These are phyloP conservation scores for Denticeps clupeoides DNA, from an alignment of 2,797 vertebrate genomes.

Conservation along the genomic window DNA sequence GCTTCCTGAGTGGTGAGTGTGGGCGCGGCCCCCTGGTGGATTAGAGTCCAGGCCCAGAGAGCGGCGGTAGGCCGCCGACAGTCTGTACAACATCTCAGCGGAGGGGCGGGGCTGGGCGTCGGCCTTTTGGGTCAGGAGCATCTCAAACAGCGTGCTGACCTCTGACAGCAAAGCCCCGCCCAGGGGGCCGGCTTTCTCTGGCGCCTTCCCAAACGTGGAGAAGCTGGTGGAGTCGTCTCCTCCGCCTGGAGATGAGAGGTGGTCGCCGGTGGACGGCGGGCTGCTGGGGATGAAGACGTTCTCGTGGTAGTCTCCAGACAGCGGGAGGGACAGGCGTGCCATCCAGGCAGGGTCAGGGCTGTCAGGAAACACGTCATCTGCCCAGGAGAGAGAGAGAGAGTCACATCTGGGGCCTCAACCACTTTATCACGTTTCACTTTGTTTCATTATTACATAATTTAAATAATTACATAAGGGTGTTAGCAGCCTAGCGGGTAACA, in stretches of 20 bases:
- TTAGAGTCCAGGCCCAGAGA: slow-evolving; percentile 61
- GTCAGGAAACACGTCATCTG: slow-evolving; percentile 55
- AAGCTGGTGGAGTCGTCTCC: slow-evolving; percentile 68
- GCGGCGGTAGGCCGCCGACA: slow-evolving; percentile 67
- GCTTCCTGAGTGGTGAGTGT: slow-evolving; percentile 11
- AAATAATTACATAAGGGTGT: too few species aligned
- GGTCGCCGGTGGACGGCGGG: slow-evolving; percentile 36
- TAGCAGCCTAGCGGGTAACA: too few species aligned
- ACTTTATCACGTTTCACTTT: too few species aligned
- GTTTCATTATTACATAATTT: too few species aligned
- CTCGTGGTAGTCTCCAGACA: slow-evolving; percentile 75
- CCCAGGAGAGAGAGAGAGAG: slow-evolving; percentile 6
- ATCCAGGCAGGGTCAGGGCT: slow-evolving; percentile 70
- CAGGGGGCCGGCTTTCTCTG: slow-evolving; percentile 52
- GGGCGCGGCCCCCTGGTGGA: slow-evolving; percentile 11
- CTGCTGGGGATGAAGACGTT: slow-evolving; percentile 71
- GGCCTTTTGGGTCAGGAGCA: slow-evolving; percentile 78
- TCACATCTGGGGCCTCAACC: too few species aligned
- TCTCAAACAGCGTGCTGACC: slow-evolving; percentile 86
- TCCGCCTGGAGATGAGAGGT: slow-evolving; percentile 25
- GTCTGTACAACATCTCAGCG: slow-evolving; percentile 70
- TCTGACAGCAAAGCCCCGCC: slow-evolving; percentile 78
- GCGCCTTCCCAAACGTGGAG: slow-evolving; percentile 82
- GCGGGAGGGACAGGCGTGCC: slow-evolving; percentile 76
- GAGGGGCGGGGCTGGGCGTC: slow-evolving; percentile 57